Conservation (phyloP, 1,140 invertebrate species). For the Galleria mellonella region DNA sequence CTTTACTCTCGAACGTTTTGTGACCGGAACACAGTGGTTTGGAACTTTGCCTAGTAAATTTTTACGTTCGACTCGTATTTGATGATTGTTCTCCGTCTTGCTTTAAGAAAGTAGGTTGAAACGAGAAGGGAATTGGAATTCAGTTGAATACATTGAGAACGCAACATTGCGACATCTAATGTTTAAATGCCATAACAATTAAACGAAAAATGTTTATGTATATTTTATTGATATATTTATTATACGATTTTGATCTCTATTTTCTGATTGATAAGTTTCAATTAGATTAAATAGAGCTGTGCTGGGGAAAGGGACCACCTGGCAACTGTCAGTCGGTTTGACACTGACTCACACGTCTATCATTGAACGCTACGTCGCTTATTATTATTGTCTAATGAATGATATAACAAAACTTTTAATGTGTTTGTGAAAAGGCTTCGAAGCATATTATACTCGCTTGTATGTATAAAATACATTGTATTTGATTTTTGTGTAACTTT, state of each 20-base stretch:
- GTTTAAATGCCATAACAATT: no score
- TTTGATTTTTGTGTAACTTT: no score
- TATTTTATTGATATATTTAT: no score
- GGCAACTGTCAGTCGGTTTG: slow-evolving; percentile 34
- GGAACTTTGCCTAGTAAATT: slow-evolving; percentile 20
- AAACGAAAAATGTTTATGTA: no score
- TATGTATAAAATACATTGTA: neutral
- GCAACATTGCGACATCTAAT: slow-evolving; percentile 2
- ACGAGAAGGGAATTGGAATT: slow-evolving; percentile 10
- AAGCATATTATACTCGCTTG: slow-evolving; percentile 11
- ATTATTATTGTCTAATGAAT: slow-evolving; percentile 26
- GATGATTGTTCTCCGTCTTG: slow-evolving; percentile 11
- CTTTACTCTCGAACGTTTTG: slow-evolving; percentile 26
- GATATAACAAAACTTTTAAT: slow-evolving; percentile 35
- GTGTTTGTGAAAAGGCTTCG: slow-evolving; percentile 28
- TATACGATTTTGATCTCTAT: no score
- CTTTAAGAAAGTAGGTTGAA: slow-evolving; percentile 7
- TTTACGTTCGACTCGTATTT: slow-evolving; percentile 14
- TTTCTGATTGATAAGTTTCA: no score
- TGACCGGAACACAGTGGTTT: slow-evolving; percentile 19
- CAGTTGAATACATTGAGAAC: slow-evolving; percentile 8
- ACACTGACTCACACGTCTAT: slow-evolving; percentile 20
- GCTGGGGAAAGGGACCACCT: slow-evolving; percentile 31
- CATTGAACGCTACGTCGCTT: slow-evolving; percentile 5
- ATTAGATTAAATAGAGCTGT: neutral